Percentiles rank a stretch among this genome's conserved stretches.
Evolutionary conservation across 2,113 vertebrate genomes (phyloP).

Genomic region (Lamprotornis superbus): DNA sequence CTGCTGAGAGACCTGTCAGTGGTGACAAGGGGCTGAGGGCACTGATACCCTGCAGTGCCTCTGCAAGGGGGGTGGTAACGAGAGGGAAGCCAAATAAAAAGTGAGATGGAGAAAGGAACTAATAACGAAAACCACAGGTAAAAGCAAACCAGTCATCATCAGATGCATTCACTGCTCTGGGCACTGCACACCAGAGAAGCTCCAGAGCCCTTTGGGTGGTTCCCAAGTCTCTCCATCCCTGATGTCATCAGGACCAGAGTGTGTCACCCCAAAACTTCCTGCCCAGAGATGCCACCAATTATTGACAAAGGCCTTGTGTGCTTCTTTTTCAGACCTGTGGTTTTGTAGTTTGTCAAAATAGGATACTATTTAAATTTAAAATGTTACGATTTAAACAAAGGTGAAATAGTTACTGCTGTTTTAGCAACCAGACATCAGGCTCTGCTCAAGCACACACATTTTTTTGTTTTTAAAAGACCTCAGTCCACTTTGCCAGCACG

Average conservation of each 20-base stretch:
- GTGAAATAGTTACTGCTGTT: conserved; percentile 53
- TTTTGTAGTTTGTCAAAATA: conserved; percentile 89
- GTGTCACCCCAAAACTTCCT: conserved; percentile 77
- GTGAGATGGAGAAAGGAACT: not conserved
- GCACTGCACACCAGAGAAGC: not conserved
- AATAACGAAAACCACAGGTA: not conserved
- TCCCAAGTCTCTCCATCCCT: not conserved
- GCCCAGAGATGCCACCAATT: conserved; percentile 67
- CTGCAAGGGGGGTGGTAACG: not conserved
- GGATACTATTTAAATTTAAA: conserved; percentile 80
- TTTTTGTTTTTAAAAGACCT: conserved; percentile 38
- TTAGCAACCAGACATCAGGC: conserved; percentile 62
- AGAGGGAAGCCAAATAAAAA: not conserved
- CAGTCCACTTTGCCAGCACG: conserved; percentile 57
- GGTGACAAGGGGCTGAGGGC: not conserved
- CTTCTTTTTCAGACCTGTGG: conserved; percentile 77
- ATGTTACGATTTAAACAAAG: conserved; percentile 63
- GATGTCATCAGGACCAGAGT: not conserved
- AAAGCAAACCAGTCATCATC: not conserved
- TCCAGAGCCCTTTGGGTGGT: not conserved
- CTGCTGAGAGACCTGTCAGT: not conserved
- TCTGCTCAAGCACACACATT: conserved; percentile 65
- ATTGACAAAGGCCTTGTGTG: conserved; percentile 57
- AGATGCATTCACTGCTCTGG: not conserved
- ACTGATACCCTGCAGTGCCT: not conserved